Base-by-base conservation (phyloP, 2,888 invertebrate genomes). In the Quadroppia sp. region DNA sequence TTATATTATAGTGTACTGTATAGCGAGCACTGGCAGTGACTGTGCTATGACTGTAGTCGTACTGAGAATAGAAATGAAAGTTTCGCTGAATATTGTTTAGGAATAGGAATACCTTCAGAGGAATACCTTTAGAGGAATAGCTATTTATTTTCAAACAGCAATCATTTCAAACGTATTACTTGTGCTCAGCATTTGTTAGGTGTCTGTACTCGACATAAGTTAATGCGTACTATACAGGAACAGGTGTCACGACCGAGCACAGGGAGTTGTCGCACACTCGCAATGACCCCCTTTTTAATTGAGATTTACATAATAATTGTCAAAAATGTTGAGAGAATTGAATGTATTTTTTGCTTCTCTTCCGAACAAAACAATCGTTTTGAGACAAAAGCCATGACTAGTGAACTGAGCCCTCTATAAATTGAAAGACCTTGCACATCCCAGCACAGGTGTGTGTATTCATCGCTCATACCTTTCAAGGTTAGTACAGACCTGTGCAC, bases 191-290 rank as follows among this genome's bases (percentile, higher is more conserved):
- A 36, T 61, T 61, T 30, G 61, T 61, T 61, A 36, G 61, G 32
- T 64, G 40, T 67, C 23, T 36, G 42, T 67, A 17, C 42, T 64
- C 17, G 1, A 67, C 23, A 17, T 3, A 64, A 64, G 9, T 40
- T 67, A 67, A 67, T 67, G 67, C 67, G 67, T 20, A 67, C 42
- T 36, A 67, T 61, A 61, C 61, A 61, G 61, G 61, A n/a, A 28
- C 28, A 2, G 3, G 17, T 59, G 23, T 59, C 28, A 50, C 7
- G 17, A 4, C 3, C 6, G 50, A 50, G 20, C n/a, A 17, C 20
- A 9, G 20, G 50, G 15, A 50, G 50, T 15, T 42, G 9, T 42
- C 11, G 45, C 9, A 42, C 9, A 15, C 15, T 42, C 15, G 45
- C 11, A 42, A 42, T 9, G 11, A 9, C 15, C 15, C 9, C 45